Percentiles rank a stretch among this genome's conserved stretches.
Evolutionary conservation across 2,113 vertebrate genomes (phyloP).

Genomic region (Tragelaphus buxtoni): DNA sequence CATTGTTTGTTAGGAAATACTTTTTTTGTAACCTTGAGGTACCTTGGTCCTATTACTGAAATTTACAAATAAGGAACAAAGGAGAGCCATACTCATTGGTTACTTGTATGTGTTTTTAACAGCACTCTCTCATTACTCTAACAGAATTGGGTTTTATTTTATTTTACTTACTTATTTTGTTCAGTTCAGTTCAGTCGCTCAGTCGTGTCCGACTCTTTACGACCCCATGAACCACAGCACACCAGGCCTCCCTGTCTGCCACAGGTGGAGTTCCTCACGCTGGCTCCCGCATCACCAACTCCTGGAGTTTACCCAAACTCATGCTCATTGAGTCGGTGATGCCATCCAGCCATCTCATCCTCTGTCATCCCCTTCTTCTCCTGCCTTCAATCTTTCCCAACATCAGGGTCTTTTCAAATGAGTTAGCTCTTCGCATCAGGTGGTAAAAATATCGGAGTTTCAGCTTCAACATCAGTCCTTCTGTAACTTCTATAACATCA

Average conservation of each 20-base stretch:
- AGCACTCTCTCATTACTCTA: background rate
- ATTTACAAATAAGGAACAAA: background rate
- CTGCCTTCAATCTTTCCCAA: background rate
- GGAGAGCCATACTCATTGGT: background rate
- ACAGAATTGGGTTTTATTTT: background rate
- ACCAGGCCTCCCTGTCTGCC: background rate
- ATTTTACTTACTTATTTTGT: background rate
- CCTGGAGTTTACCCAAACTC: background rate
- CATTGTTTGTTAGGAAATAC: background rate
- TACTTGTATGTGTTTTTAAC: background rate
- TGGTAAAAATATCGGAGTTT: background rate
- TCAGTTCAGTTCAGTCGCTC: background rate
- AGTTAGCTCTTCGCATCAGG: background rate
- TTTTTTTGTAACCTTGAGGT: background rate
- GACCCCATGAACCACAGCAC: background rate
- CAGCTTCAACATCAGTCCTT: background rate
- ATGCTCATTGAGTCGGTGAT: background rate
- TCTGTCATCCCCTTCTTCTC: background rate
- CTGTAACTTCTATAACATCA: background rate
- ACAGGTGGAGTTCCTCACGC: no score
- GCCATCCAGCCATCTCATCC: background rate
- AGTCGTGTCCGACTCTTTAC: background rate
- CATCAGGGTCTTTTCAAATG: background rate
- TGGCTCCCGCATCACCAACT: background rate
- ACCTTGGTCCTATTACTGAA: background rate